These are phyloP conservation scores for Steinernema scapterisci DNA, from an alignment of 2,888 invertebrate genomes.

Conservation along the genomic window DNA sequence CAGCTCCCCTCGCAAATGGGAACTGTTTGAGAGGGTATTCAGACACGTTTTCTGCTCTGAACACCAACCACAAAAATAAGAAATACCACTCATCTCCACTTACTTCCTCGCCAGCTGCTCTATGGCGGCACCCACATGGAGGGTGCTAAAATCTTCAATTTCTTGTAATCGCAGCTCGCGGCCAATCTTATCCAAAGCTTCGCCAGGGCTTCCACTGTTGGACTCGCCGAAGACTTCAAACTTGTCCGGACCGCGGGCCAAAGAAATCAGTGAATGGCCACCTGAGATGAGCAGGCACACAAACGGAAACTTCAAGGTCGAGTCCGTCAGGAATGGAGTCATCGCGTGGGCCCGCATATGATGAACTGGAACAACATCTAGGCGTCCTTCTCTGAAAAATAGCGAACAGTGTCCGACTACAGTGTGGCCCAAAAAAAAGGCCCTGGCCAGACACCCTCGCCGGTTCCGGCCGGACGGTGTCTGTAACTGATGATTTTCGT, in stretches of 20 bases:
- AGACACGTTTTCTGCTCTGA: conserved; percentile 20
- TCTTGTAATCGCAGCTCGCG: conserved; percentile 37
- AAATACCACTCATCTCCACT: background rate
- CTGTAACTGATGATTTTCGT: no score
- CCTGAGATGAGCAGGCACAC: conserved; percentile 60
- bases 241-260: conserved; percentile 45
- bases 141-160: background rate
- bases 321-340: conserved; percentile 1
- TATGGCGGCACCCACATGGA: conserved; percentile 47
- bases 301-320: conserved; percentile 69
- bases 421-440: no score
- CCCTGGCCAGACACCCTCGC: no score
- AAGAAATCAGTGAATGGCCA: conserved; percentile 58
- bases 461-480: no score
- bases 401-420: no score
- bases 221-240: conserved; percentile 52
- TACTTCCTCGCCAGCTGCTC: conserved; percentile 47
- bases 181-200: conserved; percentile 60
- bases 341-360: conserved; percentile 97
- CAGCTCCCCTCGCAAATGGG: conserved; percentile 34
- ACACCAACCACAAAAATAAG: no score
- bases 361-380: conserved; percentile 76
- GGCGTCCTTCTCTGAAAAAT: background rate
- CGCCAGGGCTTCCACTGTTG: conserved; percentile 55
- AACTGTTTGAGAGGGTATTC: background rate